Percentiles rank a stretch among this genome's conserved stretches.
phyloP scores from a whole-genome alignment of 1,140 invertebrate species.

The Pseudoatta argentina region DNA sequence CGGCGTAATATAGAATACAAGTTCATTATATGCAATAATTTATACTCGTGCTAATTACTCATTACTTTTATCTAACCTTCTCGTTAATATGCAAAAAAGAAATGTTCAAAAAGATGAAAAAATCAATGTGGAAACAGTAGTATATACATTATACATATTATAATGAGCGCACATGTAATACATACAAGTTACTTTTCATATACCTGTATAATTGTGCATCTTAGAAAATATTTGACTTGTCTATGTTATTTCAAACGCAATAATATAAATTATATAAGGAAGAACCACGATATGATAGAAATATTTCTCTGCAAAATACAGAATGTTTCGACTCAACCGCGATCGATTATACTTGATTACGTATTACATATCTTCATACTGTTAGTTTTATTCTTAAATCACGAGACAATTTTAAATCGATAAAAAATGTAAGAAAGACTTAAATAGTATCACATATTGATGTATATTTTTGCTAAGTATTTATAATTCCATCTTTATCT shows the following conservation, averaged over 20 bases:
- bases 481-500: constrained; percentile 39
- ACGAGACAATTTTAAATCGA: constrained; percentile 31
- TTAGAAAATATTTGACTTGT: neutral
- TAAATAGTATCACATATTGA: constrained; percentile 26
- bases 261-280: constrained; percentile 11
- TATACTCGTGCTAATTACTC: constrained; percentile 8
- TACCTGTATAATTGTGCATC: neutral
- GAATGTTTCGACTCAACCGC: neutral
- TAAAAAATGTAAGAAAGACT: constrained; percentile 51
- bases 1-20: constrained; percentile 10
- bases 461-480: constrained; percentile 31
- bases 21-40: neutral
- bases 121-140: neutral
- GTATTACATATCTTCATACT: neutral
- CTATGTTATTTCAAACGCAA: neutral
- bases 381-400: neutral
- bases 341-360: neutral
- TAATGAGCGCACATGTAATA: neutral
- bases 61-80: constrained; percentile 8
- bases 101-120: neutral
- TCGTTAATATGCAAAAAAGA: neutral
- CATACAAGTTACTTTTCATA: neutral
- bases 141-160: too few relatives aligned
- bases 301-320: neutral
- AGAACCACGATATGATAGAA: neutral